Percentiles rank a stretch among this genome's conserved stretches.
Conservation (phyloP, 2,113 vertebrate species). For the Nothoprocta pentlandii region DNA sequence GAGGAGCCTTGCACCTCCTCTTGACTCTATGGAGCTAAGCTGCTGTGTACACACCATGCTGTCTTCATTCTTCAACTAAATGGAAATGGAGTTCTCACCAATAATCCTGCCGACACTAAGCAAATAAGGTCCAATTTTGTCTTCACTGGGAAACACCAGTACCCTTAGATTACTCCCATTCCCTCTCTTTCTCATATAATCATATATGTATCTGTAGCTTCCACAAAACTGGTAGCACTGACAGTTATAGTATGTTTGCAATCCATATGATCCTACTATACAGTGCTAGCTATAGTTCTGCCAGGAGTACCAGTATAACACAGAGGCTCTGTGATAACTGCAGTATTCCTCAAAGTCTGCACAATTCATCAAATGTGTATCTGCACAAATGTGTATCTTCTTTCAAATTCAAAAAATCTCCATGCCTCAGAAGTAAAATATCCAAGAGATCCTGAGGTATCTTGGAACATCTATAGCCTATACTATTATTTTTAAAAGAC, state of each 20-base stretch:
- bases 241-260: background rate
- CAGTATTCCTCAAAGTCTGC: background rate
- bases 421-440: background rate
- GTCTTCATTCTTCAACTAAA: background rate
- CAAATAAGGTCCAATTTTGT: background rate
- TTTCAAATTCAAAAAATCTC: background rate
- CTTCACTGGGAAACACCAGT: background rate
- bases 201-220: accelerated
- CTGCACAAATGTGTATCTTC: background rate
- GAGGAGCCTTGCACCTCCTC: background rate
- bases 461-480: background rate
- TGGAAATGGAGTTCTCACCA: background rate
- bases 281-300: background rate
- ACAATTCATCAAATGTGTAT: background rate
- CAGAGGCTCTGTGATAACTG: background rate
- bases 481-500: background rate
- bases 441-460: background rate
- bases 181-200: background rate
- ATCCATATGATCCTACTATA: background rate
- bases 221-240: background rate
- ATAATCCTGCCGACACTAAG: accelerated
- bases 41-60: accelerated
- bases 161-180: background rate
- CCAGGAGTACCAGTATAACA: background rate
- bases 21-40: background rate